Conservation (phyloP, 2,888 invertebrate species). For the Spatulosminthurus flaviceps region DNA sequence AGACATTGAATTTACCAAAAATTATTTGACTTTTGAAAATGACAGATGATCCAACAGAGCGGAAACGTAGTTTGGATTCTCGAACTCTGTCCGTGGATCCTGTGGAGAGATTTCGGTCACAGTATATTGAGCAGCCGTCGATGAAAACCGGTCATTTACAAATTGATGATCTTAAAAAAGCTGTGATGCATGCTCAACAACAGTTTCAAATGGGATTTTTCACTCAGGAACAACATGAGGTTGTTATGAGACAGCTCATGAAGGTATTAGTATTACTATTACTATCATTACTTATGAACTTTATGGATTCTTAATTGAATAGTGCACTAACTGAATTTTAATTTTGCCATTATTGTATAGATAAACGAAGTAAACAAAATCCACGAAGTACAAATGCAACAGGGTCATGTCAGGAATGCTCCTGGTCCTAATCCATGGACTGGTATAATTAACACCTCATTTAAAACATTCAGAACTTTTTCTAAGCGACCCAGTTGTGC, state of each 20-base stretch:
- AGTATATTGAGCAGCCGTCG: constrained; percentile 56
- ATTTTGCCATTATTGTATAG: constrained; percentile 67
- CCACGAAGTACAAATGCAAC: constrained; percentile 72
- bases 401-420: constrained; percentile 50
- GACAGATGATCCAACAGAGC: constrained; percentile 61
- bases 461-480: too few relatives aligned
- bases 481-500: too few relatives aligned
- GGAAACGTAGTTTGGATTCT: constrained; percentile 59
- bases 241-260: constrained; percentile 56
- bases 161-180: constrained; percentile 51
- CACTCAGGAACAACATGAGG: constrained; percentile 54
- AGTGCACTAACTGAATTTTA: background rate
- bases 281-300: background rate
- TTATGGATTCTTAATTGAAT: too few relatives aligned
- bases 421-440: constrained; percentile 58
- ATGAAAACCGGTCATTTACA: constrained; percentile 49
- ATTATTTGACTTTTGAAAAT: background rate
- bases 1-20: background rate
- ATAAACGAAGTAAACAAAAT: constrained; percentile 81
- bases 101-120: constrained; percentile 56
- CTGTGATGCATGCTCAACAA: constrained; percentile 55
- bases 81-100: constrained; percentile 58
- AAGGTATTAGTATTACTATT: constrained; percentile 51
- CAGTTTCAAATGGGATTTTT: constrained; percentile 55
- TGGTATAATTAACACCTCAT: too few relatives aligned